Percentiles rank a stretch among this genome's conserved stretches.
Conservation (phyloP, 2,797 vertebrate genomes). For the Mareca strepera region DNA sequence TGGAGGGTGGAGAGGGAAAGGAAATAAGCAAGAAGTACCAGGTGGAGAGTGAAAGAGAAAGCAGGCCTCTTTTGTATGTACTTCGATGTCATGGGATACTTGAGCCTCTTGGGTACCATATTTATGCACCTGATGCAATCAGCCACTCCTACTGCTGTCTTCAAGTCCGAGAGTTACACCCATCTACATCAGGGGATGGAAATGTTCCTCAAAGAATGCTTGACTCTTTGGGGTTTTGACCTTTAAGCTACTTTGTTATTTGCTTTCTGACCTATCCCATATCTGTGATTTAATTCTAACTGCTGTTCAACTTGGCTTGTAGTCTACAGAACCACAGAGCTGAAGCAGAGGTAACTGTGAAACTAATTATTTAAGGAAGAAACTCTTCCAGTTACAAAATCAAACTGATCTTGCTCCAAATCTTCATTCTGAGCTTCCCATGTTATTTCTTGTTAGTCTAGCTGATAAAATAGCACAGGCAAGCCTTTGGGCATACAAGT, state of each 20-base stretch:
- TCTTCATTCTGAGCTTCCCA: not conserved
- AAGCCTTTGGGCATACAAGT: not conserved
- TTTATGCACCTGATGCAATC: slow-evolving; percentile 41
- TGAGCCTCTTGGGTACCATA: not conserved
- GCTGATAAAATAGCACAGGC: not conserved
- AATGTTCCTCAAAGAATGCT: slow-evolving; percentile 18
- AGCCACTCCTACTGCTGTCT: slow-evolving; percentile 28
- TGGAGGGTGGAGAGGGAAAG: not conserved
- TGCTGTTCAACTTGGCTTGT: slow-evolving; percentile 15
- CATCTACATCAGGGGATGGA: slow-evolving; percentile 22
- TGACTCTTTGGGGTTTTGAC: slow-evolving; percentile 1
- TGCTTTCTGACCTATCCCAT: slow-evolving; percentile 26
- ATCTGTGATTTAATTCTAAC: slow-evolving; percentile 27
- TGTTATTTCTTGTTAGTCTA: not conserved
- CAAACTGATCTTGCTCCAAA: not conserved
- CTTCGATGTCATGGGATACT: not conserved
- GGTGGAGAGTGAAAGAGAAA: not conserved
- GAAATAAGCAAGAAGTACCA: not conserved
- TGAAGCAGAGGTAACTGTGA: not conserved
- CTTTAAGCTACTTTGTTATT: slow-evolving; percentile 20
- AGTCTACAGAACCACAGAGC: not conserved
- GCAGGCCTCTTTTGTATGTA: not conserved
- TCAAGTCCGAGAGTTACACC: slow-evolving; percentile 48
- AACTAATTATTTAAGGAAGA: slow-evolving; percentile 34
- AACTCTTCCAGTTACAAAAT: slow-evolving; percentile 22